Conservation (phyloP, 2,113 vertebrate genomes). For the Pelecanoides urinatrix region DNA sequence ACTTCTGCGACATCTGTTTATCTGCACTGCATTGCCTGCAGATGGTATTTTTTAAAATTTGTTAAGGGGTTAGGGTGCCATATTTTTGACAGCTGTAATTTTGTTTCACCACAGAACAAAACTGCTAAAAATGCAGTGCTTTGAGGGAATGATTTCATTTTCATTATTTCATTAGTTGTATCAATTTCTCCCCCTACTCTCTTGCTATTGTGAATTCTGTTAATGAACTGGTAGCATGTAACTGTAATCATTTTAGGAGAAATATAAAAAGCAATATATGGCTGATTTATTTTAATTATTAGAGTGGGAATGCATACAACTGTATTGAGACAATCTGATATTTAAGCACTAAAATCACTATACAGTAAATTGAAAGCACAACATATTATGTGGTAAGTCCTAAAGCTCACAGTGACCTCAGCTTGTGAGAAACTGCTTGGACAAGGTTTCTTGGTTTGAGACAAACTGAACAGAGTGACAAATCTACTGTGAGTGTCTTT, state of each 20-base stretch:
- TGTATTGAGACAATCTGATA: constrained; percentile 36
- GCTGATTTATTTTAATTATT: constrained; percentile 58
- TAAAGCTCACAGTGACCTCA: constrained; percentile 57
- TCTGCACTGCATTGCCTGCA: constrained; percentile 59
- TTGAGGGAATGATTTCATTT: constrained; percentile 24
- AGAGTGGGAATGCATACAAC: constrained; percentile 29
- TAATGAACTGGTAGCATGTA: not conserved
- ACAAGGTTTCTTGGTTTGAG: constrained; percentile 51
- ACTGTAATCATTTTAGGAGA: constrained; percentile 5
- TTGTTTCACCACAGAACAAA: constrained; percentile 52
- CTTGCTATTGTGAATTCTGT: not conserved
- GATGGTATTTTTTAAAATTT: constrained; percentile 67
- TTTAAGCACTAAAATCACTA: constrained; percentile 53
- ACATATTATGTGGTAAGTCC: constrained; percentile 29
- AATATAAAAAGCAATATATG: constrained; percentile 28
- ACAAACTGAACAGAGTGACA: constrained; percentile 31
- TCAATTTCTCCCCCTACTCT: not conserved
- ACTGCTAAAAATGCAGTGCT: constrained; percentile 39
- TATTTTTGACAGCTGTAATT: constrained; percentile 71
- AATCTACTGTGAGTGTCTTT: constrained; percentile 22
- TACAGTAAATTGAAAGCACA: constrained; percentile 64
- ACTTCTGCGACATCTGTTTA: constrained; percentile 65
- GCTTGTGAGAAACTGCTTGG: constrained; percentile 57
- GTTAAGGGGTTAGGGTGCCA: constrained; percentile 36
- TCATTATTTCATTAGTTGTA: constrained; percentile 15